These are phyloP conservation scores for Circaetus gallicus DNA, from an alignment of 2,113 vertebrate genomes.

Conservation along the genomic window DNA sequence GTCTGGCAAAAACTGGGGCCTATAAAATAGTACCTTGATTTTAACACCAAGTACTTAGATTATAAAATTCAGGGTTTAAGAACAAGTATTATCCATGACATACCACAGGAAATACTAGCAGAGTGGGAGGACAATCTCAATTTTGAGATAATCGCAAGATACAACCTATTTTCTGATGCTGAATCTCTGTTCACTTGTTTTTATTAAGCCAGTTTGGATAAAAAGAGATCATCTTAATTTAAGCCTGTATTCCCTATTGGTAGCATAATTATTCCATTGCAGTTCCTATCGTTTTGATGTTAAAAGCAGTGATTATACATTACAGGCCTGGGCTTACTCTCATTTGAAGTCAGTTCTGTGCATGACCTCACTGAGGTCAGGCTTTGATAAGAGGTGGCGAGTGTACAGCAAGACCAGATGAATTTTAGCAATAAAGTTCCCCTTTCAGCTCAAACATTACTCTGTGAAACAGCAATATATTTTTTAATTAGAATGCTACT, in stretches of 20 bases:
- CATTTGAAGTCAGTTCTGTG: not conserved
- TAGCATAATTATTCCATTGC: not conserved
- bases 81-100: not conserved
- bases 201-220: not conserved
- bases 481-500: conserved; percentile 4
- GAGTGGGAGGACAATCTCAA: not conserved
- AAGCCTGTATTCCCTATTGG: not conserved
- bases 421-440: not conserved
- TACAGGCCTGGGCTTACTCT: not conserved
- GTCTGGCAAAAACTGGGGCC: not conserved
- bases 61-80: not conserved
- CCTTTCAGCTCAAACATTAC: not conserved
- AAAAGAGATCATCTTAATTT: not conserved
- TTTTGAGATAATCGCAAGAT: not conserved
- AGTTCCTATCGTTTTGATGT: not conserved
- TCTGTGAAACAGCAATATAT: not conserved
- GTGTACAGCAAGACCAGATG: not conserved
- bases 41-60: not conserved
- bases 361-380: not conserved
- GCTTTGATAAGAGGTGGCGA: not conserved
- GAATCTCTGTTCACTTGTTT: not conserved
- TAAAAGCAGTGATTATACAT: not conserved
- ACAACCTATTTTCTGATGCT: not conserved
- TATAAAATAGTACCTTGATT: not conserved
- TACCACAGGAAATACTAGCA: not conserved